Percentiles rank a stretch among this genome's conserved stretches.
phyloP scores from a whole-genome alignment of 2,797 vertebrate species.

The Sebastes trivittatus region DNA sequence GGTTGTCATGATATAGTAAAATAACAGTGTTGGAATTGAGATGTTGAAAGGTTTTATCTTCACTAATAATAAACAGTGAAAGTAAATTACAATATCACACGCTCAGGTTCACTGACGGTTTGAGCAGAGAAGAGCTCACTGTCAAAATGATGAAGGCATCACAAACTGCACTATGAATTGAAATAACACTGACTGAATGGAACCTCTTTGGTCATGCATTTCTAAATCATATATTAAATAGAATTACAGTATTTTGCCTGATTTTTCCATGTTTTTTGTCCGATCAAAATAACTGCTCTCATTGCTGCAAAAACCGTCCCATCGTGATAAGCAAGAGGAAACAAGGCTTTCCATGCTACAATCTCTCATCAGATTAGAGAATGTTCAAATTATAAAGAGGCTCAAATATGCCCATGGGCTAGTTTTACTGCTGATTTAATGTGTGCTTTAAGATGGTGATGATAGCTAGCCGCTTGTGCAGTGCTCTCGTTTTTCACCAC shows the following conservation, averaged over 20 bases:
- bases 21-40: neutral
- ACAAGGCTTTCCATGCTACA: neutral
- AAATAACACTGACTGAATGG: neutral
- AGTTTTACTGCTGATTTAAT: neutral
- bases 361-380: neutral
- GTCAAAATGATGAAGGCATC: too few relatives aligned
- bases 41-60: too few relatives aligned
- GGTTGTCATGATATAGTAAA: neutral
- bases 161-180: neutral
- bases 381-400: neutral
- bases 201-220: neutral
- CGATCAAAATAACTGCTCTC: neutral
- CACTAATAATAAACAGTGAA: too few relatives aligned
- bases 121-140: too few relatives aligned
- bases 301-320: neutral
- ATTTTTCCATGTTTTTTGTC: neutral
- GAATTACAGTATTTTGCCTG: neutral
- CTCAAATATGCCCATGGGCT: neutral
- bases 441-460: neutral
- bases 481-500: neutral
- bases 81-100: too few relatives aligned
- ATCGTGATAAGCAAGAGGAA: neutral
- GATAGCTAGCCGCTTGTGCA: neutral
- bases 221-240: neutral
- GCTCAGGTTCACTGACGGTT: too few relatives aligned